A percentile compares a stretch with the other conserved stretches of the same genome.
phyloP scores from a whole-genome alignment of 2,797 vertebrate genomes.

The Nasua narica region DNA sequence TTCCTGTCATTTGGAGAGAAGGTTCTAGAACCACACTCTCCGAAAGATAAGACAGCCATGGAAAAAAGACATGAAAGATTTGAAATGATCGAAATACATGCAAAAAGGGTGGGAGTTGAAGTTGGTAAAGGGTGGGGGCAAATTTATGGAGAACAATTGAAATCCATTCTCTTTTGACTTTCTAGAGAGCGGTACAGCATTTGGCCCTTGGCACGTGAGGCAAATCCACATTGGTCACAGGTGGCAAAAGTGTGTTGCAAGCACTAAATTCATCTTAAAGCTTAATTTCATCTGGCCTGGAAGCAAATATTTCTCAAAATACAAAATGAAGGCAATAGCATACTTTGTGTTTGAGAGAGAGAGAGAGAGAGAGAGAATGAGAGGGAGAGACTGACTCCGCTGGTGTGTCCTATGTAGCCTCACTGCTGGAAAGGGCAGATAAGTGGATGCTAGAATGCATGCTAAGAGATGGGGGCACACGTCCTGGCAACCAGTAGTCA shows the following conservation, averaged over 20 bases:
- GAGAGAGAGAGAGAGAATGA: not conserved
- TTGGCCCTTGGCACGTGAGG: constrained; percentile 74
- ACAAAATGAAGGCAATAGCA: constrained; percentile 46
- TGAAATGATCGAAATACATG: constrained; percentile 41
- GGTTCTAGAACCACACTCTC: constrained; percentile 38
- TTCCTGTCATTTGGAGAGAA: constrained; percentile 58
- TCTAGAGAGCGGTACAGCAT: constrained; percentile 77
- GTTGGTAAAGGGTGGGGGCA: constrained; percentile 60
- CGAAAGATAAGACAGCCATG: constrained; percentile 48
- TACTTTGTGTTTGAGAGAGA: not conserved
- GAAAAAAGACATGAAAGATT: constrained; percentile 55
- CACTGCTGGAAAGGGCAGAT: not conserved
- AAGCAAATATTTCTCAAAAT: constrained; percentile 64
- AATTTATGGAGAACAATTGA: constrained; percentile 34
- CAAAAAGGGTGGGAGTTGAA: constrained; percentile 52
- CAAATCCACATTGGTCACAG: constrained; percentile 52
- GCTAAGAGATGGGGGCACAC: not conserved
- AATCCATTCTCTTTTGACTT: constrained; percentile 66
- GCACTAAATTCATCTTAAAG: constrained; percentile 34
- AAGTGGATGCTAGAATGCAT: not conserved
- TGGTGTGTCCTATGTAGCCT: not conserved
- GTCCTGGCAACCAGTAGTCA: not conserved
- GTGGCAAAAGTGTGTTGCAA: constrained; percentile 59
- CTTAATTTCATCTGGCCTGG: constrained; percentile 56
- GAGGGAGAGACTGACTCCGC: not conserved